A percentile compares a stretch with the other conserved stretches of the same genome.
Evolutionary conservation across 1,140 invertebrate genomes (phyloP).

Genomic region (Bombus huntii): DNA sequence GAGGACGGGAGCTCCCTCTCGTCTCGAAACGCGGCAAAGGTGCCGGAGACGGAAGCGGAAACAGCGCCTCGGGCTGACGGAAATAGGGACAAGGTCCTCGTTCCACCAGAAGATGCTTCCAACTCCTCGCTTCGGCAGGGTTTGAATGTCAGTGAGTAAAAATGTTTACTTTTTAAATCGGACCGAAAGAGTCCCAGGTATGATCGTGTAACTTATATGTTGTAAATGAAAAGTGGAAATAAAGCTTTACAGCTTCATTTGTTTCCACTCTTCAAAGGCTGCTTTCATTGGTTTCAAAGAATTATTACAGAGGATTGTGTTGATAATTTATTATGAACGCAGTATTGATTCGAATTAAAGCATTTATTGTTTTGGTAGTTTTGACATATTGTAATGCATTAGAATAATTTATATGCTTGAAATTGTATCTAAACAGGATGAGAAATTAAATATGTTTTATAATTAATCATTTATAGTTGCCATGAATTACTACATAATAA

Average conservation of each 20-base stretch:
- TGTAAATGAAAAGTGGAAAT: neutral
- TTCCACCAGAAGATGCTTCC: slow-evolving; percentile 59
- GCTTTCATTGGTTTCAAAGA: too few species aligned
- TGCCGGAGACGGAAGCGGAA: slow-evolving; percentile 62
- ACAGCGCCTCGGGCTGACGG: slow-evolving; percentile 65
- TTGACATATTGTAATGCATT: too few species aligned
- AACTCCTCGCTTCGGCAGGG: slow-evolving; percentile 49
- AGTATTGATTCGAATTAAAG: too few species aligned
- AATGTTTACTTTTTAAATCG: slow-evolving; percentile 19
- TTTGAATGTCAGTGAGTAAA: slow-evolving; percentile 66
- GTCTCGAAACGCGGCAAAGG: slow-evolving; percentile 58
- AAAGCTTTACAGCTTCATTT: neutral
- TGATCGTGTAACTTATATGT: neutral
- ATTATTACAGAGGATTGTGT: too few species aligned
- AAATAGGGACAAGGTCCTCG: slow-evolving; percentile 68
- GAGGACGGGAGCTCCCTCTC: slow-evolving; percentile 65
- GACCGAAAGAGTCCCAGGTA: neutral
- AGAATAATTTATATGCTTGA: too few species aligned
- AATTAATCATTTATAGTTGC: too few species aligned
- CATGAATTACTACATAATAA: too few species aligned
- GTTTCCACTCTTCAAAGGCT: too few species aligned
- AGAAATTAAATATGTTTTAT: too few species aligned
- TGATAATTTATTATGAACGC: too few species aligned
- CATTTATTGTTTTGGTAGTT: too few species aligned
- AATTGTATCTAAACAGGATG: too few species aligned